Percentiles rank a stretch among this genome's conserved stretches.
Conservation (phyloP, 2,888 invertebrate species). For the Synergus japonicus region DNA sequence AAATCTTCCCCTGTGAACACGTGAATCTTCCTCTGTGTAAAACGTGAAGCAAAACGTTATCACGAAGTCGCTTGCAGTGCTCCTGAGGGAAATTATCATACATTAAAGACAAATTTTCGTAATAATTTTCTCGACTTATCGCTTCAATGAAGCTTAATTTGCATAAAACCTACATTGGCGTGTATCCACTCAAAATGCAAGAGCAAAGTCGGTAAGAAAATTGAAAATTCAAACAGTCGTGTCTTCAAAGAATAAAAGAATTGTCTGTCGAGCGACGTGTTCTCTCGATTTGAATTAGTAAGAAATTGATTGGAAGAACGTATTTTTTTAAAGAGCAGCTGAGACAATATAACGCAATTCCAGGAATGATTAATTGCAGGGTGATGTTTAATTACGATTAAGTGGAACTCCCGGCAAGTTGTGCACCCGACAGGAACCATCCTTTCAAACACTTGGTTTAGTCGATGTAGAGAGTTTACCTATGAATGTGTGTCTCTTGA, state of each 20-base stretch:
- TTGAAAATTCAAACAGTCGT: conserved; percentile 38
- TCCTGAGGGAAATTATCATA: conserved; percentile 11
- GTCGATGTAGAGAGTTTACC: conserved; percentile 16
- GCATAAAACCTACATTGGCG: conserved; percentile 4
- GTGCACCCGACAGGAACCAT: conserved; percentile 29
- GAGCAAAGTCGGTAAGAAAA: conserved; percentile 10
- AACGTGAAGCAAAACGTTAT: not conserved
- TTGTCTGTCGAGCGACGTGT: conserved; percentile 12
- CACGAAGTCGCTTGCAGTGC: not conserved
- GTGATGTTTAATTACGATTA: conserved; percentile 60
- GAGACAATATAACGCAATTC: conserved; percentile 43
- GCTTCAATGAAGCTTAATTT: conserved; percentile 21
- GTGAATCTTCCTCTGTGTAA: not conserved
- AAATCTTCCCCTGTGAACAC: not conserved
- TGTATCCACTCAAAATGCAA: conserved; percentile 19
- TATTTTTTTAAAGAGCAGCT: conserved; percentile 39
- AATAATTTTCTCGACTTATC: conserved; percentile 26
- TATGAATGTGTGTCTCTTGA: conserved; percentile 34
- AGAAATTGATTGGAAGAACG: not conserved
- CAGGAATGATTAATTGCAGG: conserved; percentile 55
- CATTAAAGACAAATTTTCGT: conserved; percentile 6
- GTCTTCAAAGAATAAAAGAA: conserved; percentile 24
- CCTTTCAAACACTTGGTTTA: conserved; percentile 34
- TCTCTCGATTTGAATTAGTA: no score
- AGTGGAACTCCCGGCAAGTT: conserved; percentile 50